phyloP scores from a whole-genome alignment of 2,797 vertebrate genomes.

The Erithacus rubecula region DNA sequence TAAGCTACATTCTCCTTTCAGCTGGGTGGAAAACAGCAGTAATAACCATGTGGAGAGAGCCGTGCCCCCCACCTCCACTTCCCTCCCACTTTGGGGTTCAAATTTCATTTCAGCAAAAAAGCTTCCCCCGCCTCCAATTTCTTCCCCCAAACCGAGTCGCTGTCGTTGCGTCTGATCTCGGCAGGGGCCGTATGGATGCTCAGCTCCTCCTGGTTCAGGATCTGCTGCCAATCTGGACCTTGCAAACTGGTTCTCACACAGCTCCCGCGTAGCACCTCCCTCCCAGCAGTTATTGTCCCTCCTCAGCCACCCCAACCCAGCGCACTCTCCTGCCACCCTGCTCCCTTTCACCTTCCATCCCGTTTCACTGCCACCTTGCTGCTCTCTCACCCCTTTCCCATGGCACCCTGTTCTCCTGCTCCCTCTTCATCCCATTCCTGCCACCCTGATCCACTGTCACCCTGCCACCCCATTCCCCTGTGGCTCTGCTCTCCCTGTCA shows the following conservation, averaged over 20 bases:
- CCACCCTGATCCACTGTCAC: background rate
- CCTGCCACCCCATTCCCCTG: background rate
- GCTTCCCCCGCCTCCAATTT: slow-evolving; percentile 63
- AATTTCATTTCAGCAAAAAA: slow-evolving; percentile 66
- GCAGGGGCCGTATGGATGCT: slow-evolving; percentile 59
- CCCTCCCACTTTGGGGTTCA: slow-evolving; percentile 67
- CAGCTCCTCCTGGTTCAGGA: slow-evolving; percentile 62
- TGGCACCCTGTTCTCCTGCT: background rate
- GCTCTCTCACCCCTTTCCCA: background rate
- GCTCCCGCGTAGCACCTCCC: slow-evolving; percentile 47
- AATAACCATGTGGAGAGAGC: slow-evolving; percentile 67
- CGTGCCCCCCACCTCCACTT: slow-evolving; percentile 68
- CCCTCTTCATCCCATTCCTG: background rate
- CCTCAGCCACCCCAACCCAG: slow-evolving; percentile 8
- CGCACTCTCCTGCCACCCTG: background rate
- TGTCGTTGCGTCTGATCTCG: slow-evolving; percentile 62
- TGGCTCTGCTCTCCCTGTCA: background rate
- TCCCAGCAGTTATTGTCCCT: slow-evolving; percentile 35
- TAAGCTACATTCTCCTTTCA: slow-evolving; percentile 63
- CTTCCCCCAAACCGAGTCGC: slow-evolving; percentile 60
- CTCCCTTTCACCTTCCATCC: background rate
- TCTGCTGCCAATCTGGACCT: slow-evolving; percentile 69
- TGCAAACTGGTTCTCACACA: slow-evolving; percentile 56
- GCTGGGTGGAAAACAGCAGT: slow-evolving; percentile 67
- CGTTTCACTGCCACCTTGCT: background rate